phyloP scores from a whole-genome alignment of 2,113 vertebrate genomes.

The Diadophis punctatus region DNA sequence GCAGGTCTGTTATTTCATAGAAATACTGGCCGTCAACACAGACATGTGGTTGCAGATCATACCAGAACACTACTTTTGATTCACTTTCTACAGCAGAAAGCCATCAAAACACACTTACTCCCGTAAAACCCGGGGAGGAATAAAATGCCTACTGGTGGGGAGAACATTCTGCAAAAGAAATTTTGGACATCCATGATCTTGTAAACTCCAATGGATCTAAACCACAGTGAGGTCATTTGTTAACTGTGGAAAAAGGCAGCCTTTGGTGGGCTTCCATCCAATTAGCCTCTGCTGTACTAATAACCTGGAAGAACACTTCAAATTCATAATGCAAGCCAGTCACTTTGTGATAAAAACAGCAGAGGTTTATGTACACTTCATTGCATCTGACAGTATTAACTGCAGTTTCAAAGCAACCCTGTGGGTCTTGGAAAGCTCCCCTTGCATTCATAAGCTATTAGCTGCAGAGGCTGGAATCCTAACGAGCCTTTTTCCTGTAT shows the following conservation, averaged over 20 bases:
- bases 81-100: slow-evolving; percentile 8
- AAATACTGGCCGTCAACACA: slow-evolving; percentile 35
- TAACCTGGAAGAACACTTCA: slow-evolving; percentile 31
- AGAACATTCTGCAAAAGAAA: slow-evolving; percentile 38
- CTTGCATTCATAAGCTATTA: slow-evolving; percentile 20
- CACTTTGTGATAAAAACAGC: slow-evolving; percentile 40
- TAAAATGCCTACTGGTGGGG: slow-evolving; percentile 1
- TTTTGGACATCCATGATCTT: slow-evolving; percentile 34
- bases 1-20: slow-evolving; percentile 39
- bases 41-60: slow-evolving; percentile 51
- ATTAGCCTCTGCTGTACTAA: slow-evolving; percentile 40
- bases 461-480: not conserved
- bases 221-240: slow-evolving; percentile 58
- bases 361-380: slow-evolving; percentile 22
- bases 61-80: slow-evolving; percentile 43
- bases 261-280: slow-evolving; percentile 37
- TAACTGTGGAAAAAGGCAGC: slow-evolving; percentile 44
- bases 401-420: slow-evolving; percentile 15
- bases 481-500: not conserved
- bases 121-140: slow-evolving; percentile 35
- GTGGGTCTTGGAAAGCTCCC: slow-evolving; percentile 29
- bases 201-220: slow-evolving; percentile 53
- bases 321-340: slow-evolving; percentile 35
- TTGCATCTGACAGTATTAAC: slow-evolving; percentile 1
- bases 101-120: slow-evolving; percentile 46